Evolutionary conservation across 2,113 vertebrate species (phyloP), one percentile per base, ranked within the genome.

Genomic region (Piprites chloris): DNA sequence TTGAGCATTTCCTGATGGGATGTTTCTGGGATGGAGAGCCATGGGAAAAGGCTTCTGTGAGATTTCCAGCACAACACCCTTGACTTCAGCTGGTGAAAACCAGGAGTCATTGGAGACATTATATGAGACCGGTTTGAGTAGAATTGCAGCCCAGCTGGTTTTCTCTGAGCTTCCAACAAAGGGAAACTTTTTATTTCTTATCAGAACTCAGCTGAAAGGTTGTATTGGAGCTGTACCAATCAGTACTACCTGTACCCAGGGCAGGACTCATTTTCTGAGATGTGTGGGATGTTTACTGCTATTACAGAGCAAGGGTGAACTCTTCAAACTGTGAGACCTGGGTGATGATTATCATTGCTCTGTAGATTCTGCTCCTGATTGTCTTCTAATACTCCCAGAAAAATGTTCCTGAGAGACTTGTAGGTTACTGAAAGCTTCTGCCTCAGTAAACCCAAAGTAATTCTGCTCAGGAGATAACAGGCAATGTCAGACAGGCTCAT

Each of bases 401-500:
- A 95, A 94, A 90, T 2, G 32, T 58, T 24, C 77, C 32, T 8
- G 44, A 56, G 86, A 75, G 87, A 79, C 68, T 63, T 22, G 55
- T 0, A 18, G 76, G 75, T 85, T 66, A 44, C 85, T 69, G 91
- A 71, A 69, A 81, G 32, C 75, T 83, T 74, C 85, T 96, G 80
- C 95, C 90, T 93, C 90, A 52, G 81, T 86, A 96, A 81, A 87
- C 42, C 76, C 35, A 1, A 77, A 87, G 58, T 28, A 76, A 86
- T 85, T 95, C 76, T 89, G 72, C 84, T 87, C 7, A 2, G 85
- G 76, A 96, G 87, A 91, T 89, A 87, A 96, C 42, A 77, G 87
- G 61, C 59, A 49, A 39, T 90, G 93, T 93, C 91, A 96, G 90
- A 92, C 76, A 63, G 65, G 67, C 81, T 93, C 80, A 91, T 96